These are phyloP conservation scores for Lophotis ruficrista DNA, from an alignment of 2,113 vertebrate species.

Conservation along the genomic window DNA sequence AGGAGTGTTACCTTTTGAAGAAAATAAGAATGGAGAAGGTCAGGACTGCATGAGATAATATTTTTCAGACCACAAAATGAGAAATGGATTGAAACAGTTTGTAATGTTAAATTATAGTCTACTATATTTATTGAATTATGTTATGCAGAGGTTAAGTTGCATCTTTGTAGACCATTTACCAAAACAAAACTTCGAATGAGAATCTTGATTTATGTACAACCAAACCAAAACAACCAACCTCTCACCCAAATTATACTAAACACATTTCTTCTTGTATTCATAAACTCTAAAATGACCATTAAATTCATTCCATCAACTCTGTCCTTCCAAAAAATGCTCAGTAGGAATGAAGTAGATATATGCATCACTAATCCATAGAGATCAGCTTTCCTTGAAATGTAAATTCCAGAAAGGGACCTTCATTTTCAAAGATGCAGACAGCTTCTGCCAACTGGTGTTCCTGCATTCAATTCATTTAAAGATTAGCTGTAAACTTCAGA, in stretches of 20 bases:
- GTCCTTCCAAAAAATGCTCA: background rate
- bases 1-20: background rate
- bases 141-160: background rate
- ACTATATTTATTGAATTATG: background rate
- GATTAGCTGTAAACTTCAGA: constrained; percentile 47
- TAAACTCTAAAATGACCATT: background rate
- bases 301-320: background rate
- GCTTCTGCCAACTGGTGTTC: background rate
- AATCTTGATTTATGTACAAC: background rate
- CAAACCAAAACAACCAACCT: background rate
- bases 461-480: constrained; percentile 14
- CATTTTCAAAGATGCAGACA: background rate
- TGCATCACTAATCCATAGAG: constrained; percentile 25
- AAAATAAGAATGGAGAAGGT: background rate
- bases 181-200: background rate
- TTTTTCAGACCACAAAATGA: background rate
- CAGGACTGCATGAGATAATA: background rate
- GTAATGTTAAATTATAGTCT: background rate
- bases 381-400: constrained; percentile 36
- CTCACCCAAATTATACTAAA: background rate
- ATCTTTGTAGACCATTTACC: background rate
- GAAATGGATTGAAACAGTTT: background rate
- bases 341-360: background rate
- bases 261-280: background rate
- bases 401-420: constrained; percentile 18